Evolutionary conservation across 2,113 vertebrate species (phyloP).

Genomic region (Stegostoma tigrinum): DNA sequence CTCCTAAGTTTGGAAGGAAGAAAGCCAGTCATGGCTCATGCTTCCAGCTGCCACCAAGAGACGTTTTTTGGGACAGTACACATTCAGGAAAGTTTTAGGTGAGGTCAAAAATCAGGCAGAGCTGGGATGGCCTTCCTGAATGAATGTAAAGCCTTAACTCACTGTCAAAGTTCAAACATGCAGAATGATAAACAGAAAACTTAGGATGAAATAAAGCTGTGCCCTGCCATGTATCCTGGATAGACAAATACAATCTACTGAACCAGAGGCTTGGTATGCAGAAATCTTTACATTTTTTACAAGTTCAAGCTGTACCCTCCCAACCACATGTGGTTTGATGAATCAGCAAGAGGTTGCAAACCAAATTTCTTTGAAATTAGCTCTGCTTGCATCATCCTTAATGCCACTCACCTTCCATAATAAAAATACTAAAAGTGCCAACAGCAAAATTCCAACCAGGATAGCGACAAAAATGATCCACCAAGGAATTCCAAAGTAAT

Average conservation of each 20-base stretch:
- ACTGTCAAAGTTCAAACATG: not conserved
- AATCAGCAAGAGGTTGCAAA: not conserved
- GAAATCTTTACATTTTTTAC: not conserved
- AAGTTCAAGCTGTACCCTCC: not conserved
- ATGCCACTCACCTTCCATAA: constrained; percentile 83
- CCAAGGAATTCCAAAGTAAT: constrained; percentile 77
- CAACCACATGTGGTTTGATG: not conserved
- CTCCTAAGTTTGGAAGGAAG: not conserved
- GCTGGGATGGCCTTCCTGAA: not conserved
- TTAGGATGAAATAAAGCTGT: not conserved
- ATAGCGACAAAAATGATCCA: constrained; percentile 89
- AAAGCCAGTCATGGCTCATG: not conserved
- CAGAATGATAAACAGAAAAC: not conserved
- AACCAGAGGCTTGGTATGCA: not conserved
- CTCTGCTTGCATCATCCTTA: not conserved
- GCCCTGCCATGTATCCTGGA: not conserved
- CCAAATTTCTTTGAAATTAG: not conserved
- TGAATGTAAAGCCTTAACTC: not conserved
- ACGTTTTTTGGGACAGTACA: not conserved
- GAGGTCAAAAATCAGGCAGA: not conserved
- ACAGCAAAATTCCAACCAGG: constrained; percentile 80
- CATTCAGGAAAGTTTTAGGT: not conserved
- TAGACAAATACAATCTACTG: not conserved
- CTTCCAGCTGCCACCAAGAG: not conserved
- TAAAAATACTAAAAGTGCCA: constrained; percentile 80